Percentiles rank a stretch among this genome's conserved stretches.
phyloP scores from a whole-genome alignment of 2,797 vertebrate genomes.

The Thamnophis elegans region DNA sequence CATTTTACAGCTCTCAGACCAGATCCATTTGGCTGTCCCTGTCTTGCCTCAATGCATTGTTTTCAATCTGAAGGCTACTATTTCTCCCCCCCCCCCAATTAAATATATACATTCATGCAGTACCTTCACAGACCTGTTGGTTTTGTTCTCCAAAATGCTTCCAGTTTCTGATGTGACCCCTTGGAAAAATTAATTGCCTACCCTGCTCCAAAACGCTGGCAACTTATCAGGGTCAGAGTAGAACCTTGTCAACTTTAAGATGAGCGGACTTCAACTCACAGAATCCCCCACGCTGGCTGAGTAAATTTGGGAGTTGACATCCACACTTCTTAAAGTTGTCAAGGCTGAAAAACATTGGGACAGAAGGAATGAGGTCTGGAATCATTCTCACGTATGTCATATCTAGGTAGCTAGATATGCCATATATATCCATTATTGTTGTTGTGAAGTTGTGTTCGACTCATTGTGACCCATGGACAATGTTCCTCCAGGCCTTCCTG shows the following conservation, averaged over 20 bases:
- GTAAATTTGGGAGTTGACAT: not conserved
- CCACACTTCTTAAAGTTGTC: not conserved
- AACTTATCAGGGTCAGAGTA: not conserved
- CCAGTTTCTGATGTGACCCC: not conserved
- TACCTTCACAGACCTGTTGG: not conserved
- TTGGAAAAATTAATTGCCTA: not conserved
- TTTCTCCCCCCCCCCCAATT: not conserved
- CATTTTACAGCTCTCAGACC: not conserved
- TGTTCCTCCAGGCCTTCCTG: too few relatives aligned
- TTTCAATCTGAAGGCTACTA: not conserved
- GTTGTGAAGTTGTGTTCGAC: too few relatives aligned
- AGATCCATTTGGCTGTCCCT: not conserved
- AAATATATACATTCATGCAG: not conserved
- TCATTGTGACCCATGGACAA: too few relatives aligned
- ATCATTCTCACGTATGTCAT: not conserved
- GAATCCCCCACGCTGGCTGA: not conserved
- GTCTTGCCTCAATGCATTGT: not conserved
- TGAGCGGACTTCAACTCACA: not conserved
- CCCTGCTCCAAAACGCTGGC: not conserved
- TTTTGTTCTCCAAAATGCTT: not conserved
- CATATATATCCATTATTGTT: not conserved
- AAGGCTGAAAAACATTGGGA: not conserved
- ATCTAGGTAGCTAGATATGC: not conserved
- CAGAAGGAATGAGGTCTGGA: not conserved
- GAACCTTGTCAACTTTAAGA: not conserved